A percentile compares a stretch with the other conserved stretches of the same genome.
Conservation (phyloP, 2,797 vertebrate genomes). For the Oryzias dopingdopingensis region DNA sequence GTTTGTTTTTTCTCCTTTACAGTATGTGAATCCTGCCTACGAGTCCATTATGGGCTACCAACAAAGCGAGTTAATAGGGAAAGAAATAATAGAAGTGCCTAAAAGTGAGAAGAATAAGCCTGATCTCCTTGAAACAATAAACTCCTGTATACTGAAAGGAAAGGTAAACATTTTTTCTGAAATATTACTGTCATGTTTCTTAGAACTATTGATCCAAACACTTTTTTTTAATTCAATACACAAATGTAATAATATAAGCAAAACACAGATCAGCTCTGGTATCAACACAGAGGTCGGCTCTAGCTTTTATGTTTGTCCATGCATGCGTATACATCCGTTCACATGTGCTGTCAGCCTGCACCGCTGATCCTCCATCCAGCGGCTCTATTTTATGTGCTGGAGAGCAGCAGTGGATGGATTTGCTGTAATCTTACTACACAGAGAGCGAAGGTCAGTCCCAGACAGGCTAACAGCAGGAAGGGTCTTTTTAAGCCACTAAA, state of each 20-base stretch:
- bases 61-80: conserved; percentile 91
- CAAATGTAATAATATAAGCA: not conserved
- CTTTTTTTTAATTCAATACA: not conserved
- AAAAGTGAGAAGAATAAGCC: conserved; percentile 95
- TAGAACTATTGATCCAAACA: not conserved
- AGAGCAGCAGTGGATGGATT: conserved; percentile 46
- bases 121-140: conserved; percentile 94
- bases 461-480: conserved; percentile 66
- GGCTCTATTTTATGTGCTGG: conserved; percentile 66
- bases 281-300: conserved; percentile 7
- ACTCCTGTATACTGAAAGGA: conserved; percentile 93
- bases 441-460: conserved; percentile 75
- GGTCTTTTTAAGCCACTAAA: conserved; percentile 64
- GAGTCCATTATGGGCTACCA: conserved; percentile 95
- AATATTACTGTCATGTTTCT: not conserved
- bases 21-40: conserved; percentile 98
- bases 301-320: conserved; percentile 31
- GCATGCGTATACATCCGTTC: conserved; percentile 22
- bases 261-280: conserved; percentile 6
- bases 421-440: conserved; percentile 72
- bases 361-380: conserved; percentile 18
- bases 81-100: conserved; percentile 95
- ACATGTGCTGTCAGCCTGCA: conserved; percentile 26
- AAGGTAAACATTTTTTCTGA: conserved; percentile 81
- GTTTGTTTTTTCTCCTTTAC: conserved; percentile 45